Conservation (phyloP, 2,888 invertebrate species). For the Heliothis peltigera region DNA sequence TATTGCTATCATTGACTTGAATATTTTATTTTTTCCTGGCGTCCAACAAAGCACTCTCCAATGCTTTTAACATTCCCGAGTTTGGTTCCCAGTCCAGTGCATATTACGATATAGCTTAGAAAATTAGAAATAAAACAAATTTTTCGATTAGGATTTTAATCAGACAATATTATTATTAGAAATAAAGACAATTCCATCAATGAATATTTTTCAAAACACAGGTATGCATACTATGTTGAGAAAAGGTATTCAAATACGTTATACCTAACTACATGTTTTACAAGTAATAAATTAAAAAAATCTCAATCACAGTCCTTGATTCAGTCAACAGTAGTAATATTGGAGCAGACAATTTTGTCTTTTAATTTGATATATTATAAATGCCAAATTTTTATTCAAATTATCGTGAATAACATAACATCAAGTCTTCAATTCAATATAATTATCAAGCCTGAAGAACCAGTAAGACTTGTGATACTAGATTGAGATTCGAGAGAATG, state of each 20-base stretch:
- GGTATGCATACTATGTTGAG: conserved; percentile 5
- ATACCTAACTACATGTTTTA: conserved; percentile 6
- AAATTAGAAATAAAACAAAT: conserved; percentile 26
- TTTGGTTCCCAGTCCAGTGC: too few species aligned
- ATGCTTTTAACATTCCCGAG: too few species aligned
- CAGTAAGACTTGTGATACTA: not conserved
- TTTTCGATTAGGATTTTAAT: conserved; percentile 45
- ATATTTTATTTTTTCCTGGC: too few species aligned
- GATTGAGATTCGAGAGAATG: conserved; percentile 1
- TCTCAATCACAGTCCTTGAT: conserved; percentile 49
- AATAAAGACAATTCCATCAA: conserved; percentile 36
- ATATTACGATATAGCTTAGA: too few species aligned
- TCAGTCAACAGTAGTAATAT: not conserved
- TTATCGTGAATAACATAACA: too few species aligned
- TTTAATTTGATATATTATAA: not conserved
- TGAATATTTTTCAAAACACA: conserved; percentile 37
- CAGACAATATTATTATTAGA: conserved; percentile 37
- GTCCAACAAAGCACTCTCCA: too few species aligned
- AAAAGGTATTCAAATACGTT: conserved; percentile 17
- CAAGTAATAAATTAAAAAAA: conserved; percentile 23
- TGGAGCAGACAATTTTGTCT: not conserved
- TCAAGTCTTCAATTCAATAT: too few species aligned
- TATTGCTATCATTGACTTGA: too few species aligned
- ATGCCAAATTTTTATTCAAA: too few species aligned
- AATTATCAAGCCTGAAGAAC: too few species aligned